These are phyloP conservation scores for Vipera latastei DNA, from an alignment of 2,797 vertebrate genomes.

Conservation along the genomic window DNA sequence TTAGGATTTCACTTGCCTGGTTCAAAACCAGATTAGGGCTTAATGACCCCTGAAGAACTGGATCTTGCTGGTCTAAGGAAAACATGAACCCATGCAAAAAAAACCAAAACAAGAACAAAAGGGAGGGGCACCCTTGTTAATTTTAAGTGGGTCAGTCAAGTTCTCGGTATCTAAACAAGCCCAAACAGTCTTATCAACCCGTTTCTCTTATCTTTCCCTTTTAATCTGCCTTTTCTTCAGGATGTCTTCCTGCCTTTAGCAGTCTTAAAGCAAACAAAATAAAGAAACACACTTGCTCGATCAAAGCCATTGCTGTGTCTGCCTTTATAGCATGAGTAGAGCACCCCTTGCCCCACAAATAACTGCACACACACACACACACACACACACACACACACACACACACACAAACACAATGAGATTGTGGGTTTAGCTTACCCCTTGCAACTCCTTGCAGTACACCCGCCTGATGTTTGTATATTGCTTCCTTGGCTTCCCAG, in stretches of 20 bases:
- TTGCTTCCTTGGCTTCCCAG: neutral
- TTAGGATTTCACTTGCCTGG: constrained; percentile 34
- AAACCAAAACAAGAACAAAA: too few species aligned
- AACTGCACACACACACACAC: neutral
- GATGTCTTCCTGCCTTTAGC: constrained; percentile 13
- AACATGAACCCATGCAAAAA: constrained; percentile 5
- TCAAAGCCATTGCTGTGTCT: constrained; percentile 1
- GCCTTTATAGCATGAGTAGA: constrained; percentile 33
- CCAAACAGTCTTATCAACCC: too few species aligned
- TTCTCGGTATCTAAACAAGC: too few species aligned
- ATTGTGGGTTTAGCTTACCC: neutral
- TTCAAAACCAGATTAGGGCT: neutral
- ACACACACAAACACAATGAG: neutral
- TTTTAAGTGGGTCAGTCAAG: too few species aligned
- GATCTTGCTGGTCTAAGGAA: neutral
- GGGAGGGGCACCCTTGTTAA: too few species aligned
- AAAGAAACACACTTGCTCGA: neutral
- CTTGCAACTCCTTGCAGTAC: neutral
- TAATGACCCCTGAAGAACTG: neutral
- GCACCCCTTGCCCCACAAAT: neutral
- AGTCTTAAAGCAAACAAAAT: neutral
- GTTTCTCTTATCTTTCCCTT: too few species aligned
- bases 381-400: neutral
- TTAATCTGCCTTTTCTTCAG: constrained; percentile 26
- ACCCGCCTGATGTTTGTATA: neutral